Evolutionary conservation across 2,888 invertebrate species (phyloP).

Genomic region (Nyleta sp.): DNA sequence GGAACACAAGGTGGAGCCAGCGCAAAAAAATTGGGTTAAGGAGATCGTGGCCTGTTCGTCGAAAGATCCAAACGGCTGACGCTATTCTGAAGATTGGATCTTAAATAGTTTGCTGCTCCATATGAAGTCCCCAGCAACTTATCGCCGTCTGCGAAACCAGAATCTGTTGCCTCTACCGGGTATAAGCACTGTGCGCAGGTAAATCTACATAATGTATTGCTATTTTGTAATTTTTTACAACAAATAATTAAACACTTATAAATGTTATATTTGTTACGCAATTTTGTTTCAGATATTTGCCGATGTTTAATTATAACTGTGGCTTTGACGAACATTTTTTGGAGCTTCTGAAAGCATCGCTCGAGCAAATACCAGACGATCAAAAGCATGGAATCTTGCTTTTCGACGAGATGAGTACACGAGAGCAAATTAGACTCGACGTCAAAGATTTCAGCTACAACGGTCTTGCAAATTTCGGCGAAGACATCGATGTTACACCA

Average conservation of each 20-base stretch:
- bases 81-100: conserved; percentile 28
- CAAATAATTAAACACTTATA: not conserved
- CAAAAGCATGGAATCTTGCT: conserved; percentile 4
- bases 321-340: conserved; percentile 14
- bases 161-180: conserved; percentile 22
- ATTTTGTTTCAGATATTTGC: conserved; percentile 2
- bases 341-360: not conserved
- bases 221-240: not conserved
- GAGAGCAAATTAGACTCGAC: not conserved
- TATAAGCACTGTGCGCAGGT: conserved; percentile 19
- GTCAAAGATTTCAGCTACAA: not conserved
- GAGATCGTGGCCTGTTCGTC: conserved; percentile 4
- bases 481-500: not conserved
- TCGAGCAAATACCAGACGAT: not conserved
- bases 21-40: conserved; percentile 1
- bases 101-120: conserved; percentile 18
- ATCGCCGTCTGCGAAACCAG: not conserved
- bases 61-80: not conserved
- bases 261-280: no score
- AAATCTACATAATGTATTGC: not conserved
- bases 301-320: conserved; percentile 2
- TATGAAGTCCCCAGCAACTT: conserved; percentile 24
- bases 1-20: not conserved
- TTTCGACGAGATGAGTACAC: conserved; percentile 4
- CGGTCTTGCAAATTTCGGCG: conserved; percentile 9